These are phyloP conservation scores for Drosophila robusta DNA, from an alignment of 2,888 invertebrate species.

Conservation along the genomic window DNA sequence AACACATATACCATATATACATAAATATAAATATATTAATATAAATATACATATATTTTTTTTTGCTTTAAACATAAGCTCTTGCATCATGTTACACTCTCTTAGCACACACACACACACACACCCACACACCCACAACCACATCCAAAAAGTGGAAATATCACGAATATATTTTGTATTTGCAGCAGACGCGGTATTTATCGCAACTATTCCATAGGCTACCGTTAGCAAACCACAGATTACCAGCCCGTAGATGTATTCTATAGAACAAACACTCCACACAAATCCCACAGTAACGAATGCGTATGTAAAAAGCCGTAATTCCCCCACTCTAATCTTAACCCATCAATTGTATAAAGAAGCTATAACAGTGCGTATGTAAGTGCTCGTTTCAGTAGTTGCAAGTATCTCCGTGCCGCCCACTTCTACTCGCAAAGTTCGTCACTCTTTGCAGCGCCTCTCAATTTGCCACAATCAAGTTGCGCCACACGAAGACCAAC, in stretches of 20 bases:
- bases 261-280: not conserved
- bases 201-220: slow-evolving; percentile 82
- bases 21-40: slow-evolving; percentile 23
- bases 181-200: slow-evolving; percentile 83
- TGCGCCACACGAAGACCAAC: slow-evolving; percentile 94
- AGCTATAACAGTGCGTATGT: slow-evolving; percentile 11
- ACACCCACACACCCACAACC: slow-evolving; percentile 12
- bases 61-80: slow-evolving; percentile 34
- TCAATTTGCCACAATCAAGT: slow-evolving; percentile 95
- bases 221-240: slow-evolving; percentile 54
- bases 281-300: slow-evolving; percentile 1
- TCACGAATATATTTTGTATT: slow-evolving; percentile 56
- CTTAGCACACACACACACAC: slow-evolving; percentile 18
- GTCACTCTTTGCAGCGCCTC: slow-evolving; percentile 88
- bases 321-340: not conserved
- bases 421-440: slow-evolving; percentile 44
- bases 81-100: slow-evolving; percentile 32
- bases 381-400: slow-evolving; percentile 32
- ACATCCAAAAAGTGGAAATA: slow-evolving; percentile 18
- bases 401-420: slow-evolving; percentile 3
- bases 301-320: slow-evolving; percentile 31
- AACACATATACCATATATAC: slow-evolving; percentile 37
- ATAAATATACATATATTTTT: slow-evolving; percentile 15
- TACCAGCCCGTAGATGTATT: slow-evolving; percentile 22
- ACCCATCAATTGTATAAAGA: slow-evolving; percentile 12